phyloP scores from a whole-genome alignment of 1,140 invertebrate genomes.

The Diabrotica virgifera region DNA sequence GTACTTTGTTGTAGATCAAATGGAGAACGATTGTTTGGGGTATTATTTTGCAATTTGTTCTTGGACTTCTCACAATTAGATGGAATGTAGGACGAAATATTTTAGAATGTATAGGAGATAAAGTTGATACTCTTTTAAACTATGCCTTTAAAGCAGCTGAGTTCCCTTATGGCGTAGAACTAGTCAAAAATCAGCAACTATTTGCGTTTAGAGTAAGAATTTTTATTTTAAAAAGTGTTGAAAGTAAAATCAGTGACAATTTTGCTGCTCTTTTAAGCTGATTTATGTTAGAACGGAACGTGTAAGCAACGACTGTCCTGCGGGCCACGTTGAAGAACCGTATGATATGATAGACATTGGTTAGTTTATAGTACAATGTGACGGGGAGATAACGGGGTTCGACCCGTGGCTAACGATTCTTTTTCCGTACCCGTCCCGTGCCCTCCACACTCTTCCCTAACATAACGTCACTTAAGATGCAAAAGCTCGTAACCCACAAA shows the following conservation, averaged over 20 bases:
- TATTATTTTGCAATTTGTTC: constrained; percentile 77
- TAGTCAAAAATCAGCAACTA: constrained; percentile 54
- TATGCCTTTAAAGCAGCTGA: constrained; percentile 74
- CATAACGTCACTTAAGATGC: too few relatives aligned
- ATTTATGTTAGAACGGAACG: background rate
- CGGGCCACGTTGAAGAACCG: too few relatives aligned
- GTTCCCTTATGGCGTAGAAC: constrained; percentile 80
- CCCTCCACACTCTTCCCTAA: too few relatives aligned
- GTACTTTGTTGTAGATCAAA: constrained; percentile 52
- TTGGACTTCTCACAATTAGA: constrained; percentile 83
- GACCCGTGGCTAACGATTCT: too few relatives aligned
- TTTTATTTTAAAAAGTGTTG: background rate
- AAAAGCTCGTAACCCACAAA: too few relatives aligned
- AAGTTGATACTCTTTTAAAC: constrained; percentile 74
- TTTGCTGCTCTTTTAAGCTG: background rate
- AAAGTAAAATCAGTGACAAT: too few relatives aligned
- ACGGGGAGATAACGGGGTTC: too few relatives aligned
- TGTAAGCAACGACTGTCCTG: too few relatives aligned
- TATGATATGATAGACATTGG: too few relatives aligned
- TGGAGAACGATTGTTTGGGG: constrained; percentile 82
- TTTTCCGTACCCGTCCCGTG: too few relatives aligned
- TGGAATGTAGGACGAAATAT: constrained; percentile 74
- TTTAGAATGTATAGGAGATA: constrained; percentile 78
- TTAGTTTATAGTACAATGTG: too few relatives aligned
- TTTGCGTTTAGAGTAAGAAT: constrained; percentile 77